Base-by-base conservation (phyloP, 53 echinoderm and acorn worm genomes). In the Zoroaster sp. region DNA sequence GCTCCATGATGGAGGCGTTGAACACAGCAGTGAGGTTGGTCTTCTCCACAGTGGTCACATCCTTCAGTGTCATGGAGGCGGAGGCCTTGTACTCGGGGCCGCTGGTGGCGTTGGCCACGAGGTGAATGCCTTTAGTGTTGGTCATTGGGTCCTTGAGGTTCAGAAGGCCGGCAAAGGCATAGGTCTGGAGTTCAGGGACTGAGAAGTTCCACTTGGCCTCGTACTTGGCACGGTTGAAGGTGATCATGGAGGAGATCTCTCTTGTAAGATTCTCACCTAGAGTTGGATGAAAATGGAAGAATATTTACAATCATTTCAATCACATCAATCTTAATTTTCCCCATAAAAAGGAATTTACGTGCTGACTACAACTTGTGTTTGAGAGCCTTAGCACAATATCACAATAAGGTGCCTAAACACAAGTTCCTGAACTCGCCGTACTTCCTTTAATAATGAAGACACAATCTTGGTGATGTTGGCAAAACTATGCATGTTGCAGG, bases 201-300 rank as follows among this genome's bases (percentile, higher is more conserved):
- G 94, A 92, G 89, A 95, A 92, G 90, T 92, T 94, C 94, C 96
- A 98, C 75, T 92, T 89, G 76, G 90, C 89, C 69, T 95, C 95
- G 41, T 83, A 94, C 83, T 87, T 94, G 54, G 89, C 86, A 80
- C 95, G 95, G 87, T 98, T 88, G 77, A 93, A 86, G 74, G 91
- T 91, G 52, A 94, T 43, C 12, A 87, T 43, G 35, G 98, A 95
- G 65, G 91, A 90, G 85, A 98, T 89, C 55, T 95, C 91, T 81
- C 98, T 86, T 18, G 49, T 89, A 54, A 94, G 93, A 4, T 91
- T 77, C 36, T 91, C 83, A 34, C 96, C 96, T 96, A 66, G 14
- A 32, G 33, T 28, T 21, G 21, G 20, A 75, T 23, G 75, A 25
- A 44, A 4, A 23, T 25, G 15, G 30, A 23, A 42, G 15, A 49